phyloP scores from a whole-genome alignment of 2,113 vertebrate species.

The Alligator sinensis region DNA sequence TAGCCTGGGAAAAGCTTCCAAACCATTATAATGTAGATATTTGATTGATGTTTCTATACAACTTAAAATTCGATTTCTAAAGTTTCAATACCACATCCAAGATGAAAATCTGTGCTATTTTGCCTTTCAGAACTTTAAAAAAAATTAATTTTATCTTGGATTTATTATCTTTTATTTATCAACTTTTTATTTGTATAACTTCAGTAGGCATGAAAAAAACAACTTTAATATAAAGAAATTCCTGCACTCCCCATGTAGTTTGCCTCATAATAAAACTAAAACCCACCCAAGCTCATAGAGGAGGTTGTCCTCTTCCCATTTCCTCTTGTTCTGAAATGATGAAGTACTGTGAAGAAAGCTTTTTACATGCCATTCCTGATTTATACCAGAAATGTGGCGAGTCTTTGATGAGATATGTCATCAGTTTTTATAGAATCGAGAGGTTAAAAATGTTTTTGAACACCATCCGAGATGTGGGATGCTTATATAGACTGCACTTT shows the following conservation, averaged over 20 bases:
- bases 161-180: too few relatives aligned
- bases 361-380: neutral
- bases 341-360: neutral
- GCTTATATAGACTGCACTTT: slow-evolving; percentile 9
- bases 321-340: neutral
- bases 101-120: neutral
- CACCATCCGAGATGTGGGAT: neutral
- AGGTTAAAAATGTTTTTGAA: neutral
- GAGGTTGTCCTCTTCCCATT: neutral
- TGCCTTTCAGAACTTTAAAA: neutral
- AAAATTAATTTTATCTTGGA: too few relatives aligned
- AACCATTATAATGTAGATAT: slow-evolving; percentile 3
- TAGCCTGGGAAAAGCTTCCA: slow-evolving; percentile 43
- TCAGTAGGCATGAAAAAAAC: slow-evolving; percentile 18
- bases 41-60: slow-evolving; percentile 23
- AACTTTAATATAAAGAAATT: neutral
- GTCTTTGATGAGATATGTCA: neutral
- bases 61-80: neutral
- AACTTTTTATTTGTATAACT: neutral
- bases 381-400: neutral
- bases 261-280: neutral
- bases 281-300: neutral
- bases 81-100: neutral
- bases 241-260: neutral
- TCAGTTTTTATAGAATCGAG: neutral